Evolutionary conservation across 1,140 invertebrate species (phyloP).

Genomic region (Penaeus vannamei): DNA sequence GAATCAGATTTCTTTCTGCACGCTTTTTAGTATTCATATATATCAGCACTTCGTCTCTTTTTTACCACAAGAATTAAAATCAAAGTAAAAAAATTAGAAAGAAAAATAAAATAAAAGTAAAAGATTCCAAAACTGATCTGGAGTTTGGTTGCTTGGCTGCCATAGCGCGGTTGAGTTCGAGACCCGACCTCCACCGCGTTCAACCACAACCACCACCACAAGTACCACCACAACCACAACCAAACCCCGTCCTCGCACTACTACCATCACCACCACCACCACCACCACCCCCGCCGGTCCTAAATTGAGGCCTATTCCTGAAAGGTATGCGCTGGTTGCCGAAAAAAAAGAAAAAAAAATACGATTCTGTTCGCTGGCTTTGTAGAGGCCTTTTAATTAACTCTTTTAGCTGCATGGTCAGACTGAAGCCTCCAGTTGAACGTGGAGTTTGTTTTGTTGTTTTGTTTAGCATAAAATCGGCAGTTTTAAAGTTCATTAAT

Average conservation of each 20-base stretch:
- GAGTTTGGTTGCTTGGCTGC: neutral
- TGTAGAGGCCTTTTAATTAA: neutral
- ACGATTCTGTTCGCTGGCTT: neutral
- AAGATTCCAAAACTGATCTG: neutral
- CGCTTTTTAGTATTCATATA: too few relatives aligned
- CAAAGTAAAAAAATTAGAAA: neutral
- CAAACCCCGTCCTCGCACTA: neutral
- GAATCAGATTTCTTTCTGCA: too few relatives aligned
- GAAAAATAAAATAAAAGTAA: neutral
- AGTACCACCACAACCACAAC: constrained; percentile 12
- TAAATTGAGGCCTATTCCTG: constrained; percentile 56
- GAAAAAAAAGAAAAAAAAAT: neutral
- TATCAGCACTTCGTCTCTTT: too few relatives aligned
- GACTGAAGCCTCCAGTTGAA: neutral
- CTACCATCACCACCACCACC: constrained; percentile 29
- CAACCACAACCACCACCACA: constrained; percentile 25
- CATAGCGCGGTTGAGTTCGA: constrained; percentile 8
- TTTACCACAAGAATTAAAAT: too few relatives aligned
- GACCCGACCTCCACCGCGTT: constrained; percentile 16
- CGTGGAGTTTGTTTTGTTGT: neutral
- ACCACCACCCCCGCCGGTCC: constrained; percentile 7
- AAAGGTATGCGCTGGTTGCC: constrained; percentile 63
- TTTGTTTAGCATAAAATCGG: neutral
- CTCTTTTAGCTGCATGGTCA: constrained; percentile 4
- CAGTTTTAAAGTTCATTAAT: neutral